Percentiles rank a stretch among this genome's conserved stretches.
Evolutionary conservation across 2,113 vertebrate genomes (phyloP).

Genomic region (Chaetodon trifascialis): DNA sequence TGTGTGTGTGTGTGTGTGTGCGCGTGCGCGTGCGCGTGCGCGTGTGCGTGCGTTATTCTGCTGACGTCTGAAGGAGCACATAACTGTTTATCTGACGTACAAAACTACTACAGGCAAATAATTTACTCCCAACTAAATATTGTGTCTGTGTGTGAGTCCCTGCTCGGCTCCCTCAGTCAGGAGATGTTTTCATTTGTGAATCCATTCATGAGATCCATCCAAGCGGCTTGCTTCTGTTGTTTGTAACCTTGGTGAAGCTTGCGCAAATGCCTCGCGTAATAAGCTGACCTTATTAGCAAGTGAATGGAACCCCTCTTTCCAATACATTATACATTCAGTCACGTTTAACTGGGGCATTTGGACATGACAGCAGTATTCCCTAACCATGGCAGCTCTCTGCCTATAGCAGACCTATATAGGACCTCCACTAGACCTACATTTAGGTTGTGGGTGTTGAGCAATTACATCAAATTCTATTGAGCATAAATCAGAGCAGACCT

Average conservation of each 20-base stretch:
- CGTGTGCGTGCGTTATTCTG: not conserved
- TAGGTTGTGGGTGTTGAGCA: no score
- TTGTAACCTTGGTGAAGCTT: constrained; percentile 77
- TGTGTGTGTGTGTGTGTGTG: no score
- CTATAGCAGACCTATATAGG: constrained; percentile 11
- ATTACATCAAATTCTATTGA: not conserved
- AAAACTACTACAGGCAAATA: not conserved
- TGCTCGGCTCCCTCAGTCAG: not conserved
- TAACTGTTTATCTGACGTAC: not conserved
- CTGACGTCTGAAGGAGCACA: not conserved
- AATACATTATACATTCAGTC: constrained; percentile 66
- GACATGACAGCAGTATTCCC: constrained; percentile 21
- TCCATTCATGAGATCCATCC: constrained; percentile 49
- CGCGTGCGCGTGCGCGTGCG: no score
- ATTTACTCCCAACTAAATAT: not conserved
- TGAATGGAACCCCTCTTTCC: constrained; percentile 67
- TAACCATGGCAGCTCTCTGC: not conserved
- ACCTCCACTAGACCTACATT: not conserved
- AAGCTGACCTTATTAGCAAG: constrained; percentile 80
- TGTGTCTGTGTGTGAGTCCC: not conserved
- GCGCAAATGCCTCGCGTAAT: constrained; percentile 49
- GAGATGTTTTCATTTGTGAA: constrained; percentile 38
- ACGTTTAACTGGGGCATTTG: constrained; percentile 42
- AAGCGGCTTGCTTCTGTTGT: constrained; percentile 61
- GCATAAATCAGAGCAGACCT: not conserved